phyloP scores from a whole-genome alignment of 2,888 invertebrate genomes.

The Dione juno region DNA sequence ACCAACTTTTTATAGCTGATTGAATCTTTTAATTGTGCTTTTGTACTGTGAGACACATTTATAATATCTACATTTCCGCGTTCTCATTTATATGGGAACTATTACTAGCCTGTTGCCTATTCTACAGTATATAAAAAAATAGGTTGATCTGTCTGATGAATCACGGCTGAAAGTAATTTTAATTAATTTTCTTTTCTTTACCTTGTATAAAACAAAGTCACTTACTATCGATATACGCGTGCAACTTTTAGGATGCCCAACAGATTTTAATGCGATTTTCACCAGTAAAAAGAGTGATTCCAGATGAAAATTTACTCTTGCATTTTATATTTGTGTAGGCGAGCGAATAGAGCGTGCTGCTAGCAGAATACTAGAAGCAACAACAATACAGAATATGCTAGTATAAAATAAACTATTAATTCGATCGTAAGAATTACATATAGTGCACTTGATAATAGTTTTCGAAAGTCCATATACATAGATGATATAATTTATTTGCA shows the following conservation, averaged over 20 bases:
- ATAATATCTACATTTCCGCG: background rate
- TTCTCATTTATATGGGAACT: background rate
- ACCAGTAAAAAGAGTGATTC: no score
- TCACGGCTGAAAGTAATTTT: background rate
- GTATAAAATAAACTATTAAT: no score
- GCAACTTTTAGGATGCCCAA: no score
- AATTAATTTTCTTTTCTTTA: no score
- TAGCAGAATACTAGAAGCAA: no score
- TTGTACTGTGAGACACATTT: conserved; percentile 17
- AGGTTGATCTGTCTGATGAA: background rate
- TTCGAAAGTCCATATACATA: background rate
- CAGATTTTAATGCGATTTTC: no score
- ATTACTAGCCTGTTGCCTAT: background rate
- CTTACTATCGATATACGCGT: no score
- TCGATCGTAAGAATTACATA: background rate
- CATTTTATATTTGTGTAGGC: no score
- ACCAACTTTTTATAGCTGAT: conserved; percentile 29
- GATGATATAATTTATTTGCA: conserved; percentile 2
- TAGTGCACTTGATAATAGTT: background rate
- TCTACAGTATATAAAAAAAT: background rate
- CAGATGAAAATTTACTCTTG: no score
- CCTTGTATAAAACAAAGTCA: no score
- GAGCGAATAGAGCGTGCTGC: no score
- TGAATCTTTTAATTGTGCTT: conserved; percentile 29
- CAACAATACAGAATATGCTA: no score